A percentile compares a stretch with the other conserved stretches of the same genome.
Evolutionary conservation across 2,113 vertebrate species (phyloP).

Genomic region (Strix uralensis): DNA sequence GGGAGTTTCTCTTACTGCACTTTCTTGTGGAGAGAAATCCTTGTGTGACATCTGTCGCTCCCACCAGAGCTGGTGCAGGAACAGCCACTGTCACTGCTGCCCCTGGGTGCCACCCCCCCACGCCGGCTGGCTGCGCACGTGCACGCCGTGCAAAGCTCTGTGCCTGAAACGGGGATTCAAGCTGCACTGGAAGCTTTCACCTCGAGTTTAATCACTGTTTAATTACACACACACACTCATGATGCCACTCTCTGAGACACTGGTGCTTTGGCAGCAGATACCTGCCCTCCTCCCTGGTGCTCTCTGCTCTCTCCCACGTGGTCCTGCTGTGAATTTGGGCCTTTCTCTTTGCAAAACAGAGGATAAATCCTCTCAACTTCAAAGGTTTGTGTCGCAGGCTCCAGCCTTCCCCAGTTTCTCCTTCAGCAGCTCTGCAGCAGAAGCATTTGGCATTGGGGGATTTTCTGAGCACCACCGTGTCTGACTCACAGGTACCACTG

Average conservation of each 20-base stretch:
- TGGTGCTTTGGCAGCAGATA: not conserved
- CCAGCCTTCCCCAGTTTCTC: not conserved
- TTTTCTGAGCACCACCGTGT: not conserved
- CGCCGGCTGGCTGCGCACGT: fast-evolving
- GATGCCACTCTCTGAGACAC: not conserved
- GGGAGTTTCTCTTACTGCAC: not conserved
- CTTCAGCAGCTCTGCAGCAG: not conserved
- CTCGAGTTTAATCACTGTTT: not conserved
- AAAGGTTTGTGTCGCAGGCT: not conserved
- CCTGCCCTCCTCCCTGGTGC: not conserved
- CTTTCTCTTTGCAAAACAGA: not conserved
- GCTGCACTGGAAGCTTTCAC: not conserved
- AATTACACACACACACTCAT: not conserved
- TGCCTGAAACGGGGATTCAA: not conserved
- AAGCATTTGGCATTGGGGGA: not conserved
- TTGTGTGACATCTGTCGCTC: not conserved
- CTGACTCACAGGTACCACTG: not conserved
- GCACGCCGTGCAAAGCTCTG: not conserved
- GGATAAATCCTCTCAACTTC: not conserved
- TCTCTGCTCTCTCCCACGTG: not conserved
- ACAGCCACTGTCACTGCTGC: not conserved
- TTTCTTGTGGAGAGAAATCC: not conserved
- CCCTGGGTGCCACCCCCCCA: not conserved
- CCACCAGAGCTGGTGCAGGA: not conserved
- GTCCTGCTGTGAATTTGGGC: not conserved